Evolutionary conservation across 1,140 invertebrate genomes (phyloP).

Genomic region (Brachionus calyciflorus): DNA sequence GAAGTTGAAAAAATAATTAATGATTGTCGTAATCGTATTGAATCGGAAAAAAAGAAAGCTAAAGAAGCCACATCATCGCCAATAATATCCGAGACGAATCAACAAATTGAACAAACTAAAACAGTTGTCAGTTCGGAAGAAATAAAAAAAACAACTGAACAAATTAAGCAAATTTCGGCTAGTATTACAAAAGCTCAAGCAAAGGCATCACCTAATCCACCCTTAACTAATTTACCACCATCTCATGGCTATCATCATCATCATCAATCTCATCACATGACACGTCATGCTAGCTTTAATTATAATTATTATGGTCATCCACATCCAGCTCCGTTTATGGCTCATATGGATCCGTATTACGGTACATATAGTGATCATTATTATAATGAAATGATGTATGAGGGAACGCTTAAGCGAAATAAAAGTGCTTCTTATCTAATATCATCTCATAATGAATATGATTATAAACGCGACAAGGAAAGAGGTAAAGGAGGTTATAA

Average conservation of each 20-base stretch:
- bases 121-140: background rate
- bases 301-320: conserved; percentile 31
- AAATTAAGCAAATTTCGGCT: conserved; percentile 10
- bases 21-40: background rate
- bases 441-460: conserved; percentile 11
- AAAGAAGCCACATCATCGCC: background rate
- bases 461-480: background rate
- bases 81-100: background rate
- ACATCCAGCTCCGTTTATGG: background rate
- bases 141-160: conserved; percentile 23
- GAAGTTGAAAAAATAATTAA: conserved; percentile 9
- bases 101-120: background rate
- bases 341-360: conserved; percentile 9
- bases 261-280: conserved; percentile 26
- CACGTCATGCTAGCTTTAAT: conserved; percentile 18
- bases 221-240: background rate
- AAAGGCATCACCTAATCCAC: background rate
- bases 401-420: background rate
- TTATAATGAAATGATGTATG: conserved; percentile 6
- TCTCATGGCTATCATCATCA: background rate
- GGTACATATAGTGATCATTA: background rate
- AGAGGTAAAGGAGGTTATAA: background rate
- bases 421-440: conserved; percentile 32
- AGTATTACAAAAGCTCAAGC: conserved; percentile 11
- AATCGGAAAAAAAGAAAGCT: background rate